phyloP scores from a whole-genome alignment of 2,888 invertebrate genomes.

The Celastrina argiolus region DNA sequence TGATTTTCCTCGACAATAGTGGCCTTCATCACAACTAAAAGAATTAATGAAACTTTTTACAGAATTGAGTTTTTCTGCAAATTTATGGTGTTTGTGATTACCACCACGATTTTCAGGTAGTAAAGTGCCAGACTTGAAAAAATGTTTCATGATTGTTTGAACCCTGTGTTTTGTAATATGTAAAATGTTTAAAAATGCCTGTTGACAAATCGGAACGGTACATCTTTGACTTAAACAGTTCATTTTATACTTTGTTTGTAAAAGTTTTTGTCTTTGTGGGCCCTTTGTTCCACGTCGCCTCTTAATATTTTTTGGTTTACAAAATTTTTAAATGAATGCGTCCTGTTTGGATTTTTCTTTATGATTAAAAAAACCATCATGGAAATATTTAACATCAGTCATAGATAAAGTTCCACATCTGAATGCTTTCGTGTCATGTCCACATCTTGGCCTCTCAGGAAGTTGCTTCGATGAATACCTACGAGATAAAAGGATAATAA shows the following conservation, averaged over 20 bases:
- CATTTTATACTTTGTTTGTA: slow-evolving; percentile 21
- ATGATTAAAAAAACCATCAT: slow-evolving; percentile 17
- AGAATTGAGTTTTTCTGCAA: slow-evolving; percentile 28
- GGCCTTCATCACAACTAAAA: slow-evolving; percentile 33
- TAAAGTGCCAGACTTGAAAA: slow-evolving; percentile 20
- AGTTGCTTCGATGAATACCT: slow-evolving; percentile 15
- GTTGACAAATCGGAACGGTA: slow-evolving; percentile 16
- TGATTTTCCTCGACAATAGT: slow-evolving; percentile 34
- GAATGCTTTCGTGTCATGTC: slow-evolving; percentile 19
- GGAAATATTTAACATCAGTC: slow-evolving; percentile 17
- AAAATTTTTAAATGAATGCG: slow-evolving; percentile 13
- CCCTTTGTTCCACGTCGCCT: slow-evolving; percentile 19
- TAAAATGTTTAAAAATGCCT: slow-evolving; percentile 16
- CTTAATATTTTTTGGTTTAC: slow-evolving; percentile 20
- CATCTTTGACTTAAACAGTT: slow-evolving; percentile 4
- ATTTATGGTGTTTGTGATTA: slow-evolving; percentile 26
- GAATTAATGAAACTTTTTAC: slow-evolving; percentile 33
- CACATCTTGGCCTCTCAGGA: slow-evolving; percentile 18
- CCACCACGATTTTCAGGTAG: slow-evolving; percentile 27
- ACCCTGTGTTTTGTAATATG: slow-evolving; percentile 16
- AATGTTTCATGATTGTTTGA: slow-evolving; percentile 18
- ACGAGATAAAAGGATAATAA: slow-evolving; percentile 8
- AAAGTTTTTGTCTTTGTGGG: slow-evolving; percentile 13
- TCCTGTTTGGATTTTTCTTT: slow-evolving; percentile 13
- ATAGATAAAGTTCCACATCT: slow-evolving; percentile 18